Conservation (phyloP, 1,140 invertebrate species). For the Megalopta genalis region DNA sequence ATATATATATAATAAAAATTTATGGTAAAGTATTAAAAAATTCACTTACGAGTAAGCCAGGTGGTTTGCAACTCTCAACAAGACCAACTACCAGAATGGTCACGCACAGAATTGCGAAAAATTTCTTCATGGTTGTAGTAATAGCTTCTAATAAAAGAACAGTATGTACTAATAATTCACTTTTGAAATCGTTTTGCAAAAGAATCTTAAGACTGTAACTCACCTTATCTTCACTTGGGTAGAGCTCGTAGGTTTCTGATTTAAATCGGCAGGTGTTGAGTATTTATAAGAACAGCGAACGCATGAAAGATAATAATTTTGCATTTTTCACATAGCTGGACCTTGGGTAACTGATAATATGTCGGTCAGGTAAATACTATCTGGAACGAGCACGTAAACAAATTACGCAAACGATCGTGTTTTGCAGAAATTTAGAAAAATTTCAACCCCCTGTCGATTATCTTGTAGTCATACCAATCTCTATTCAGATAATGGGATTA, state of each 20-base stretch:
- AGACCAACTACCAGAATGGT: constrained; percentile 28
- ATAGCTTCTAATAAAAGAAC: neutral
- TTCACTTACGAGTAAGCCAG: constrained; percentile 45
- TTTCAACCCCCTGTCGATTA: constrained; percentile 32
- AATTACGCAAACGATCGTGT: constrained; percentile 26
- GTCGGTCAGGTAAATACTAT: constrained; percentile 20
- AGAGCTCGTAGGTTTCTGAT: neutral
- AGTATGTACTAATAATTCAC: neutral
- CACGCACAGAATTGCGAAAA: constrained; percentile 49
- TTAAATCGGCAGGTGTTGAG: no score
- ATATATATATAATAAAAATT: no score
- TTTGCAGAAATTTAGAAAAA: constrained; percentile 23
- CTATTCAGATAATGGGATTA: neutral
- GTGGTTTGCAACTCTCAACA: constrained; percentile 32
- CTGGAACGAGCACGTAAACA: constrained; percentile 26
- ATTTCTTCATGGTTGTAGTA: constrained; percentile 43
- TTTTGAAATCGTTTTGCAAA: neutral
- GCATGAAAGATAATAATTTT: constrained; percentile 18
- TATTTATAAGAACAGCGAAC: constrained; percentile 37
- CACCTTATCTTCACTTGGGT: constrained; percentile 7
- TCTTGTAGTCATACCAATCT: constrained; percentile 21
- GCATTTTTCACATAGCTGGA: neutral
- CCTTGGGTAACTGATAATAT: constrained; percentile 36
- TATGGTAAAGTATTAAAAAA: neutral
- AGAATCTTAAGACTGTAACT: neutral